Evolutionary conservation across 2,888 invertebrate species (phyloP), one percentile per base, ranked within the genome.

Genomic region (Ormia ochracea): DNA sequence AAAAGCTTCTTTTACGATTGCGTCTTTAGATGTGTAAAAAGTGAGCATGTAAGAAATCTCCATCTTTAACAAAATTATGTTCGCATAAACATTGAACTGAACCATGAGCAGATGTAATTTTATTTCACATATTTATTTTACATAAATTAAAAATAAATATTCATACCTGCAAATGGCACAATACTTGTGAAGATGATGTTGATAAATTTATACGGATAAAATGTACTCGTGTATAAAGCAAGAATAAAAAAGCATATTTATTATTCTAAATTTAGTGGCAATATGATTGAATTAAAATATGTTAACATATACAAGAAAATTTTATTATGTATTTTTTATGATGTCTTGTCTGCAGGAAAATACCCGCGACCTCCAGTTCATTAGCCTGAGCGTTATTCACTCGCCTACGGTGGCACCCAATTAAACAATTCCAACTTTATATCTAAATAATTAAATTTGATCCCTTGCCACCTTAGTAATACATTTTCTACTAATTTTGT

Each of bases 101-200:
- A 56, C 50, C 36, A 45, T 26, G 41, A 80, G 14, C 59, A 59
- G 38, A 70, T 38, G 58, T 36, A 68, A 12, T 54, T 12, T 59
- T 21, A 21, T 52, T 28, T 52, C n/a, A 23, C 50, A 31, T 56
- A 28, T 21, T 50, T 48, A 10, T 28, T 41, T 7, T 50, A 45
- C 14, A 50, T 65, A 54, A 68, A 68, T 68, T 68, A 54, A 43
- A 63, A 63, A 72, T 54, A 72, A 61, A 54, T 72, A 54, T 63
- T 72, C 33, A 63, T 72, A 63, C 28, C 61, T 54, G 52, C n/a
- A 48, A 69, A 26, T 69, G 48, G n/a, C n/a, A n/a, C n/a, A n/a
- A n/a, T n/a, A n/a, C n/a, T n/a, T n/a, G n/a, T n/a, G 26, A 69
- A 56, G 26, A 4, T 7, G 41, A 21, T 31, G 14, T 21, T 41